Conservation (phyloP, 2,888 invertebrate genomes). For the Spatulosminthurus flaviceps region DNA sequence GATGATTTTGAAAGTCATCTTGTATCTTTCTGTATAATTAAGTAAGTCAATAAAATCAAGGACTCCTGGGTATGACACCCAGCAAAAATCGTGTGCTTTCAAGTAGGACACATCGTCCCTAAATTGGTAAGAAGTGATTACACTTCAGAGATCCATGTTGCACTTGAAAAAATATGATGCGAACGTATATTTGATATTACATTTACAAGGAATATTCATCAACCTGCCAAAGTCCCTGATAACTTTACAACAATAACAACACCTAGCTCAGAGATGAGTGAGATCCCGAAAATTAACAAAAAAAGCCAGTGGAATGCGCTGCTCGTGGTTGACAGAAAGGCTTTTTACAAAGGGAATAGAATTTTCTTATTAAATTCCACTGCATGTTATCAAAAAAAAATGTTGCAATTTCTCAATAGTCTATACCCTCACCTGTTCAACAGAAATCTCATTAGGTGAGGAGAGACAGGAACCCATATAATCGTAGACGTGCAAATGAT, state of each 20-base stretch:
- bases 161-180: too few relatives aligned
- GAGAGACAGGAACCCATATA: not conserved
- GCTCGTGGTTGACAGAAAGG: too few relatives aligned
- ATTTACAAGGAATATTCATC: too few relatives aligned
- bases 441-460: slow-evolving; percentile 7
- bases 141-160: too few relatives aligned
- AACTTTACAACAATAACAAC: too few relatives aligned
- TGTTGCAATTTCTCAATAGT: not conserved
- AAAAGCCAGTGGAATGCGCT: too few relatives aligned
- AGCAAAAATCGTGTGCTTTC: not conserved
- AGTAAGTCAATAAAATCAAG: slow-evolving; percentile 2
- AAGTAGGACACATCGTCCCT: not conserved
- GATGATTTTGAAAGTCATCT: not conserved
- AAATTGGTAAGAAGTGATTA: too few relatives aligned
- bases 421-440: not conserved
- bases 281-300: too few relatives aligned
- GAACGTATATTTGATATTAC: too few relatives aligned
- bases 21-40: not conserved
- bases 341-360: not conserved
- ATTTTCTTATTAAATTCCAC: not conserved
- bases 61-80: not conserved
- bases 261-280: too few relatives aligned
- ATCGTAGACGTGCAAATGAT: not conserved
- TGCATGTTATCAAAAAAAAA: not conserved
- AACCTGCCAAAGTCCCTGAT: too few relatives aligned